These are phyloP conservation scores for Cenopis cana DNA, from an alignment of 2,888 invertebrate genomes.

Conservation along the genomic window DNA sequence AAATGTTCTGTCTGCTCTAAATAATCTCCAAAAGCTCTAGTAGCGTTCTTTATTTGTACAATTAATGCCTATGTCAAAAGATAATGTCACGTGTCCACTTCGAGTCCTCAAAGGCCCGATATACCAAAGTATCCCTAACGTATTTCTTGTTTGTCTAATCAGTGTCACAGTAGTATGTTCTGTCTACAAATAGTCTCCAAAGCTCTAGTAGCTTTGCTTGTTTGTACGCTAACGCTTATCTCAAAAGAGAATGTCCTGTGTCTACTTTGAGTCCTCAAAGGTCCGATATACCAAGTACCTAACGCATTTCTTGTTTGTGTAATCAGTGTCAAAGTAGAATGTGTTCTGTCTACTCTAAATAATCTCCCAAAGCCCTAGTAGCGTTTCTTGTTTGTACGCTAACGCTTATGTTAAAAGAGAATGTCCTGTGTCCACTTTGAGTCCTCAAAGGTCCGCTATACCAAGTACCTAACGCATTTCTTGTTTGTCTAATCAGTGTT, in stretches of 20 bases:
- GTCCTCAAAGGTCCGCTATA: constrained; percentile 30
- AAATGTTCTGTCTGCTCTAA: no score
- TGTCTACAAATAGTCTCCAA: neutral
- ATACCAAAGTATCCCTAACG: no score
- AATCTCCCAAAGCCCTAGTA: neutral
- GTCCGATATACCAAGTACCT: constrained; percentile 3
- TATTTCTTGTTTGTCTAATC: neutral
- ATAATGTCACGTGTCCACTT: no score
- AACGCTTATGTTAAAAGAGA: neutral
- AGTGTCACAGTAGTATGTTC: neutral
- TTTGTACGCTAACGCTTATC: neutral
- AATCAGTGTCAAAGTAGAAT: neutral
- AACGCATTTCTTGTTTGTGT: no score
- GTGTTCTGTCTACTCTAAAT: neutral
- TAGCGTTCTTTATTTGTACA: no score
- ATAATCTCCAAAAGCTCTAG: no score
- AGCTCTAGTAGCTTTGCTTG: neutral
- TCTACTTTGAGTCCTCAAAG: constrained; percentile 21
- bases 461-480: no score
- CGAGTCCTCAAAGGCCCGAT: no score
- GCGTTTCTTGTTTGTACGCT: neutral
- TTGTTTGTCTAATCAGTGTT: neutral
- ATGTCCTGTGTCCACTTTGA: neutral
- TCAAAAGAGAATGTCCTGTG: neutral
- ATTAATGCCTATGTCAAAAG: no score